A percentile compares a stretch with the other conserved stretches of the same genome.
phyloP scores from a whole-genome alignment of 2,797 vertebrate genomes.

The Anolis apletophallus region DNA sequence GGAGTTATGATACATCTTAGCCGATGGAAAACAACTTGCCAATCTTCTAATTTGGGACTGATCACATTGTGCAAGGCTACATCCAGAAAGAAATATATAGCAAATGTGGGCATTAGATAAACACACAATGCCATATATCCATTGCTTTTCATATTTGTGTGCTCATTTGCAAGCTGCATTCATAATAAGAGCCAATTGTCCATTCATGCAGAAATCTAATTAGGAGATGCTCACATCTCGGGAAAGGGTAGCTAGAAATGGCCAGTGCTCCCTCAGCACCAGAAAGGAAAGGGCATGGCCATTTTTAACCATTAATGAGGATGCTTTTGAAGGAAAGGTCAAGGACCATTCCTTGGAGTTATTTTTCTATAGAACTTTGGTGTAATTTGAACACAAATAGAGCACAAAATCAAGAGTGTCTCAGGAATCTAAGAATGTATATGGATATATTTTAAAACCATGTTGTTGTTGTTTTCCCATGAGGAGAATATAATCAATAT shows the following conservation, averaged over 20 bases:
- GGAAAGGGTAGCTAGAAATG: slow-evolving; percentile 24
- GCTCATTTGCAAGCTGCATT: slow-evolving; percentile 29
- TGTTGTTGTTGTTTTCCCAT: no score
- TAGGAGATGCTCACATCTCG: slow-evolving; percentile 33
- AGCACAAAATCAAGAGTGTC: neutral
- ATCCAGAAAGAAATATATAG: slow-evolving; percentile 27
- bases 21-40: slow-evolving; percentile 35
- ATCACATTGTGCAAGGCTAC: slow-evolving; percentile 38
- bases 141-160: slow-evolving; percentile 23
- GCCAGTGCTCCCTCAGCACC: neutral
- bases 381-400: neutral
- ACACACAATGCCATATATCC: neutral
- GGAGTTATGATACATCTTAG: slow-evolving; percentile 46
- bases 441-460: neutral
- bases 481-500: neutral
- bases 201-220: slow-evolving; percentile 27
- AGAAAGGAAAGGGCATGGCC: slow-evolving; percentile 21
- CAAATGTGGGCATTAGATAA: slow-evolving; percentile 22
- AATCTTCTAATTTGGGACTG: slow-evolving; percentile 22
- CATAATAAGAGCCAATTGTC: neutral
- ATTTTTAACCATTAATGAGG: slow-evolving; percentile 36
- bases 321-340: slow-evolving; percentile 19
- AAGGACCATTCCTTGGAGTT: neutral
- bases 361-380: slow-evolving; percentile 10
- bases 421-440: neutral